Evolutionary conservation across 2,797 vertebrate species (phyloP).

Genomic region (Arvicola amphibius): DNA sequence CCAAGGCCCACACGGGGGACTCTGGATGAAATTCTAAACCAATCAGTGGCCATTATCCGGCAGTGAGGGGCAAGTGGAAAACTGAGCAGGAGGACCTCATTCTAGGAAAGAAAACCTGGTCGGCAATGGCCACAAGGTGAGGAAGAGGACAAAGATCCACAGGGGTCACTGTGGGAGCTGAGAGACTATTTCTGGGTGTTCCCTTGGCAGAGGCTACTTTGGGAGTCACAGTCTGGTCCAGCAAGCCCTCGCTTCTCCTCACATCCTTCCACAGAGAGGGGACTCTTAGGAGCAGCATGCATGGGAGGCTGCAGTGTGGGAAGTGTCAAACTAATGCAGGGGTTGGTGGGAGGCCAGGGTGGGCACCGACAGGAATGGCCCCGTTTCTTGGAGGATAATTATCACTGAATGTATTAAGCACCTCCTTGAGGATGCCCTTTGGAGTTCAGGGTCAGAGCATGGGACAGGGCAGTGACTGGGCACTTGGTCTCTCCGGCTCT

Average conservation of each 20-base stretch:
- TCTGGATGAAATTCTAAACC: not conserved
- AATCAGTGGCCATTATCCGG: rapidly evolving
- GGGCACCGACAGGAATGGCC: not conserved
- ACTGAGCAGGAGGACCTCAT: not conserved
- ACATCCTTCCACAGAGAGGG: not conserved
- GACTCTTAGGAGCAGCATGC: no score
- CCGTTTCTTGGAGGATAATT: rapidly evolving
- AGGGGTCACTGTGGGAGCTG: not conserved
- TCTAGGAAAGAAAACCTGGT: conserved; percentile 34
- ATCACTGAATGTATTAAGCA: not conserved
- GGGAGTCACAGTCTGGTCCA: not conserved
- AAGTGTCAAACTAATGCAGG: not conserved
- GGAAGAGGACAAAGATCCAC: not conserved
- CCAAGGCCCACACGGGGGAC: rapidly evolving
- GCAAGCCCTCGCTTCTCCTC: not conserved
- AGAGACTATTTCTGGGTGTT: not conserved
- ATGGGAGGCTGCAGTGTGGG: not conserved
- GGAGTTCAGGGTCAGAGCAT: rapidly evolving
- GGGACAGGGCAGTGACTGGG: no score
- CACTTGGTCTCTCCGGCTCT: no score
- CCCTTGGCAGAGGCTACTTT: not conserved
- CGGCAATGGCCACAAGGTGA: not conserved
- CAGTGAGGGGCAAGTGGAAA: not conserved
- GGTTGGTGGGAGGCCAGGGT: not conserved
- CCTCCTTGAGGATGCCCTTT: not conserved